Percentiles rank a stretch among this genome's conserved stretches.
phyloP scores from a whole-genome alignment of 23 tunicate species.

The Halocynthia roretzi region DNA sequence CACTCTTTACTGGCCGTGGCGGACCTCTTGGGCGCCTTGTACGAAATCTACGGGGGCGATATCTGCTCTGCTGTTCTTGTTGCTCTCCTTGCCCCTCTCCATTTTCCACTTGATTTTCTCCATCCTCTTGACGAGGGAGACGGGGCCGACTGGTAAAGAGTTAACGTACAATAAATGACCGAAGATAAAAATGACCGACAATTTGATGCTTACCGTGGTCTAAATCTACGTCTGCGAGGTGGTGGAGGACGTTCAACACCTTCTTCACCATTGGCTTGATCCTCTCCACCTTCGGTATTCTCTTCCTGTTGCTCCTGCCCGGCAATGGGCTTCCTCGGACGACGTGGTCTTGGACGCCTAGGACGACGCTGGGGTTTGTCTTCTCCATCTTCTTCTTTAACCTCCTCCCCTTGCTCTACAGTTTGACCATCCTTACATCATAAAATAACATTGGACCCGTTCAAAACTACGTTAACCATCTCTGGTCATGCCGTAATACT shows the following conservation, averaged over 20 bases:
- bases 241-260: conserved; percentile 25
- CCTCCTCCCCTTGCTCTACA: conserved; percentile 23
- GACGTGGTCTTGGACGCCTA: conserved; percentile 33
- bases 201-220: conserved; percentile 14
- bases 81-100: neutral
- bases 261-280: conserved; percentile 30
- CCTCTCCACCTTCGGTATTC: conserved; percentile 30
- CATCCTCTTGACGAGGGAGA: conserved; percentile 12
- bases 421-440: neutral
- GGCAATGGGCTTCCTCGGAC: conserved; percentile 14
- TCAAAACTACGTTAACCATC: too few species aligned
- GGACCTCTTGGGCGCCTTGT: too few species aligned
- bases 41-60: neutral
- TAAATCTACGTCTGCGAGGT: conserved; percentile 20
- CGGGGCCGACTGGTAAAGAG: conserved; percentile 19
- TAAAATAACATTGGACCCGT: too few species aligned
- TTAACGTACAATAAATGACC: conserved; percentile 16
- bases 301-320: conserved; percentile 29
- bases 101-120: conserved; percentile 11
- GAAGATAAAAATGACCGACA: neutral
- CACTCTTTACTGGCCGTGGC: too few species aligned
- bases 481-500: too few species aligned
- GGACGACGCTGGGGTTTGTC: conserved; percentile 33
- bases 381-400: conserved; percentile 27
- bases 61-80: conserved; percentile 3